A percentile compares a stretch with the other conserved stretches of the same genome.
These are phyloP conservation scores for Laticauda colubrina DNA, from an alignment of 2,113 vertebrate species.

Conservation along the genomic window DNA sequence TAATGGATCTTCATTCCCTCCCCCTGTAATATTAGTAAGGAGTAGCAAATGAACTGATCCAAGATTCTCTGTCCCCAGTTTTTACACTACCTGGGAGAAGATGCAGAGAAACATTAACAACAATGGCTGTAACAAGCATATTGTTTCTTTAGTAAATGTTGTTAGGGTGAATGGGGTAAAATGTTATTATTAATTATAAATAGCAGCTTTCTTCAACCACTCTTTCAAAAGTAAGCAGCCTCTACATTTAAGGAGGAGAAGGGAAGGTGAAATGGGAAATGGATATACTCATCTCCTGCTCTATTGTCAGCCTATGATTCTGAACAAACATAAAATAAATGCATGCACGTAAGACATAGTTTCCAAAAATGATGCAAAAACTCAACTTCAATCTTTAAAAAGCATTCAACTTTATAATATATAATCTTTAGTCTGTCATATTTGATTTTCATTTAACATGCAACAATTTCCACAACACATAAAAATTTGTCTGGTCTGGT, in stretches of 20 bases:
- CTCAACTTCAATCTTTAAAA: not conserved
- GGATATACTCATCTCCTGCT: not conserved
- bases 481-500: not conserved
- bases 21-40: not conserved
- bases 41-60: not conserved
- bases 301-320: not conserved
- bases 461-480: not conserved
- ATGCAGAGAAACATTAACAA: not conserved
- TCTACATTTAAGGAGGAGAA: not conserved
- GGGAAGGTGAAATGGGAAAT: not conserved
- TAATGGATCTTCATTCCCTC: not conserved
- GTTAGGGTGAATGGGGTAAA: not conserved
- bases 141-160: not conserved
- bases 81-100: not conserved
- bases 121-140: not conserved
- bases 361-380: not conserved
- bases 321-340: not conserved
- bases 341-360: not conserved
- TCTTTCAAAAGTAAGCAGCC: not conserved
- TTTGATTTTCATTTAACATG: not conserved
- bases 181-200: not conserved
- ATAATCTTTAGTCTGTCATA: not conserved
- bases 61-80: not conserved
- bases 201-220: not conserved
- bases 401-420: not conserved